Conservation (phyloP, 1,140 invertebrate species). For the Chlorops oryzae region DNA sequence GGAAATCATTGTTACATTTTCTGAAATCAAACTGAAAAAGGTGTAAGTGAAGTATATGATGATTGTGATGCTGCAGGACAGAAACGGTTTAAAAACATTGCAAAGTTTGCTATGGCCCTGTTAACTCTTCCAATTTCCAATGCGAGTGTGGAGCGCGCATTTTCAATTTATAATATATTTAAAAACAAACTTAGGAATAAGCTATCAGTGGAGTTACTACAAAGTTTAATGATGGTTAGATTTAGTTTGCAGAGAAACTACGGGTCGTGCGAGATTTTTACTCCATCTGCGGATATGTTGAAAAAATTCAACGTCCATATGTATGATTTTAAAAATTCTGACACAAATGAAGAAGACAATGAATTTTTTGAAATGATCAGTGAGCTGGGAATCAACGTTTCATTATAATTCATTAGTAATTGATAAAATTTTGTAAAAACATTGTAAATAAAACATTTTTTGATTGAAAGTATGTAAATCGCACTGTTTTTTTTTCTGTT, state of each 20-base stretch:
- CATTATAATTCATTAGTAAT: too few relatives aligned
- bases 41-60: conserved; percentile 26
- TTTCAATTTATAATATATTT: conserved; percentile 25
- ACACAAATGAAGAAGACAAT: too few relatives aligned
- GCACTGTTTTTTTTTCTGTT: too few relatives aligned
- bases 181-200: neutral
- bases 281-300: neutral
- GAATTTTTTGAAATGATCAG: too few relatives aligned
- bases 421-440: too few relatives aligned
- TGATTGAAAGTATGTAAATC: too few relatives aligned
- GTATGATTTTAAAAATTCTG: neutral
- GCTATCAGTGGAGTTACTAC: neutral
- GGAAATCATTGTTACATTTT: too few relatives aligned
- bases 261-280: neutral
- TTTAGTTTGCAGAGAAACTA: neutral
- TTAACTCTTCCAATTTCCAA: conserved; percentile 27
- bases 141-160: conserved; percentile 28
- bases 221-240: too few relatives aligned
- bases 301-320: neutral
- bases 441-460: too few relatives aligned
- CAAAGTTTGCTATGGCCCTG: conserved; percentile 29
- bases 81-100: conserved; percentile 29
- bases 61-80: conserved; percentile 26
- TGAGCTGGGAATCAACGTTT: too few relatives aligned
- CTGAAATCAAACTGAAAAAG: too few relatives aligned